Percentiles rank a stretch among this genome's conserved stretches.
Conservation (phyloP, 2,113 vertebrate genomes). For the Ciconia maguari region DNA sequence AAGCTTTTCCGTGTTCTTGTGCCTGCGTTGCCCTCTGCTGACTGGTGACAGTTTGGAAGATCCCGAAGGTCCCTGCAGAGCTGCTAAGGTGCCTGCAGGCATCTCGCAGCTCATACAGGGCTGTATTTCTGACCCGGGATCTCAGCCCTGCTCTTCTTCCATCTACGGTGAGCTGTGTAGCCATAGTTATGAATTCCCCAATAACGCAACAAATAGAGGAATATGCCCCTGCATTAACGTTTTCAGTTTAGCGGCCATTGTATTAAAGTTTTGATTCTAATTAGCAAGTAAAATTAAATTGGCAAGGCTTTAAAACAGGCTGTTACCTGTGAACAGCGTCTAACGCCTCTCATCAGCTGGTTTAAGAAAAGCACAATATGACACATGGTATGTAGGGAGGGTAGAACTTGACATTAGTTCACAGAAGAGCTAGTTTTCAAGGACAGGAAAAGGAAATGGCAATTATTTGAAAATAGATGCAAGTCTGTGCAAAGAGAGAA, state of each 20-base stretch:
- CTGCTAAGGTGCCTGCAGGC: not conserved
- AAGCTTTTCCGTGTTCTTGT: not conserved
- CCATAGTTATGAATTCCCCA: not conserved
- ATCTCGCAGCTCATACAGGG: not conserved
- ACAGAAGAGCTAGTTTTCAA: not conserved
- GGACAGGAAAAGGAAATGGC: not conserved
- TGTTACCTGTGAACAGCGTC: not conserved
- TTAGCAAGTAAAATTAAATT: not conserved
- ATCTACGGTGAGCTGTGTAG: not conserved
- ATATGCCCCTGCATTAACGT: not conserved
- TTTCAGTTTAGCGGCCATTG: not conserved
- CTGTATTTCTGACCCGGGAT: not conserved
- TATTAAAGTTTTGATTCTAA: not conserved
- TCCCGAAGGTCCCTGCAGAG: not conserved
- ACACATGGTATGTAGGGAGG: not conserved
- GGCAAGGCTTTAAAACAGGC: not conserved
- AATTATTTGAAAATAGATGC: not conserved
- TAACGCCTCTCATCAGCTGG: not conserved
- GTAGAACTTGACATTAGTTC: not conserved
- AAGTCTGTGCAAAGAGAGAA: not conserved
- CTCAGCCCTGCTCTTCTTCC: not conserved
- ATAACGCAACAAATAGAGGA: not conserved
- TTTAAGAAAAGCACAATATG: not conserved
- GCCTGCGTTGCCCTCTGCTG: constrained; percentile 59
- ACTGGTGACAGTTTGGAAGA: not conserved